These are phyloP conservation scores for Corydoras maculifer DNA, from an alignment of 2,113 vertebrate species.

Conservation along the genomic window DNA sequence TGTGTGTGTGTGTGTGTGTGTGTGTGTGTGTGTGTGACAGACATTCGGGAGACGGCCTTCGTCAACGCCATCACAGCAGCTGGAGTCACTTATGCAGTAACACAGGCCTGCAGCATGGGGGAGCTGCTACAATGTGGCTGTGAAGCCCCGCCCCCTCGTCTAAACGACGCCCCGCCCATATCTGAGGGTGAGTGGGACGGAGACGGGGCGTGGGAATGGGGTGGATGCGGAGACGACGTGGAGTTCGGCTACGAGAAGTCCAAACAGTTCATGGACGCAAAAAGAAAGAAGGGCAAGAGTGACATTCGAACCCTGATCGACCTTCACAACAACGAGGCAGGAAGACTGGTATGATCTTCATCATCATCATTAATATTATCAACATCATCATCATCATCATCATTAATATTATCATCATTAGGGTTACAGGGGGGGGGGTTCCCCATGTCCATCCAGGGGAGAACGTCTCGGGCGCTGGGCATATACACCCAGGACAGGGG, in stretches of 20 bases:
- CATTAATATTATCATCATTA: no score
- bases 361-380: no score
- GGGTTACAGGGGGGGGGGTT: no score
- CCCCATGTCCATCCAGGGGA: no score
- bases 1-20: slow-evolving; percentile 8
- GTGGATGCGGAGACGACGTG: slow-evolving; percentile 91
- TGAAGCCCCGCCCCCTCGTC: slow-evolving; percentile 59
- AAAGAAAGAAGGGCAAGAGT: slow-evolving; percentile 83
- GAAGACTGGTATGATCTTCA: slow-evolving; percentile 72
- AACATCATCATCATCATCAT: no score
- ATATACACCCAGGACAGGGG: no score
- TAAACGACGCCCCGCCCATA: slow-evolving; percentile 2
- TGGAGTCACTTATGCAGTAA: slow-evolving; percentile 88
- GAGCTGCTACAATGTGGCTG: slow-evolving; percentile 93
- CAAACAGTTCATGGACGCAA: slow-evolving; percentile 92
- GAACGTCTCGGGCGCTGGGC: no score
- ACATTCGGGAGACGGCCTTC: slow-evolving; percentile 94
- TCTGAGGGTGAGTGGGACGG: slow-evolving; percentile 59
- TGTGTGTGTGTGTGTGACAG: slow-evolving; percentile 53
- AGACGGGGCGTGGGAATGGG: slow-evolving; percentile 84
- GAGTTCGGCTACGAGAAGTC: slow-evolving; percentile 95
- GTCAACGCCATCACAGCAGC: slow-evolving; percentile 91
- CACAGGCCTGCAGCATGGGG: slow-evolving; percentile 96
- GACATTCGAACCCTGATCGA: slow-evolving; percentile 90
- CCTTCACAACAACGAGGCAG: slow-evolving; percentile 93